phyloP scores from a whole-genome alignment of 2,797 vertebrate species.

The Meda fulgida region DNA sequence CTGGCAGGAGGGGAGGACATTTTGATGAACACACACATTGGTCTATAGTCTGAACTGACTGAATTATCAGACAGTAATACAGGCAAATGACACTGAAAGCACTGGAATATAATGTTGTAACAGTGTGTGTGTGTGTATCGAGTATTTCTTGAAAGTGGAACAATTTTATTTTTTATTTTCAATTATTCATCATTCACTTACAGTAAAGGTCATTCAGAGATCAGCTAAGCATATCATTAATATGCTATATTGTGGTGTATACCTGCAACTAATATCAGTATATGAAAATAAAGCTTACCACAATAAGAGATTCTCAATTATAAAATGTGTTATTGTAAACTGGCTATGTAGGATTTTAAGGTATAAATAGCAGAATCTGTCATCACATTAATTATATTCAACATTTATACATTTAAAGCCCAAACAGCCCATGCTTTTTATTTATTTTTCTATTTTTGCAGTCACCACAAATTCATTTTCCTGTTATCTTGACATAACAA shows the following conservation, averaged over 20 bases:
- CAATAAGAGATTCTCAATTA: background rate
- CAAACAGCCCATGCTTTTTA: background rate
- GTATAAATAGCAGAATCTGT: background rate
- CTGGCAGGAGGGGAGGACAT: constrained; percentile 44
- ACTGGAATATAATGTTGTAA: background rate
- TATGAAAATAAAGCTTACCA: background rate
- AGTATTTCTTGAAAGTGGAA: background rate
- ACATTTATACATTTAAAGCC: background rate
- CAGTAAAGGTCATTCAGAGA: background rate
- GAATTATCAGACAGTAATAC: background rate
- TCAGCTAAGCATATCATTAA: background rate
- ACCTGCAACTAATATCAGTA: background rate
- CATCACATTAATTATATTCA: background rate
- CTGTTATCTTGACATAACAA: background rate
- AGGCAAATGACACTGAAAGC: background rate
- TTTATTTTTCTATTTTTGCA: background rate
- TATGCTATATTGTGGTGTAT: background rate
- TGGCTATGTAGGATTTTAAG: background rate
- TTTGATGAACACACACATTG: constrained; percentile 2
- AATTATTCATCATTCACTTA: background rate
- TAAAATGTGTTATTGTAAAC: background rate
- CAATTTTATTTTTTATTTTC: background rate
- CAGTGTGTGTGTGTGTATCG: background rate
- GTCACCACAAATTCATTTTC: background rate
- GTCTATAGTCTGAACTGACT: background rate